Evolutionary conservation across 2,113 vertebrate species (phyloP).

Genomic region (Aptenodytes forsteri): DNA sequence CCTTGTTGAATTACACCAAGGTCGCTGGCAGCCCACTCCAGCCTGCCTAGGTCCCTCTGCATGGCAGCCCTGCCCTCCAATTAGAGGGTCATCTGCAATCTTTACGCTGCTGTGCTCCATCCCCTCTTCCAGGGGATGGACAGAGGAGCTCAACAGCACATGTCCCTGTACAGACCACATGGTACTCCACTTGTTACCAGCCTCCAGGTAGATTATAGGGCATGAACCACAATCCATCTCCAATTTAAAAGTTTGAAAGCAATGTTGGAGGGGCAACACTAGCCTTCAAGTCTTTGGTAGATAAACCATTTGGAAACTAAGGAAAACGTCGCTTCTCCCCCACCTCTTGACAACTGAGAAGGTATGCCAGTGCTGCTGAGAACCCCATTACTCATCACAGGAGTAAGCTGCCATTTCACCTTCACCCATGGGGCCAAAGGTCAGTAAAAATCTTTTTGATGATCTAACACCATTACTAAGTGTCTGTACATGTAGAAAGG

Average conservation of each 20-base stretch:
- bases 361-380: neutral
- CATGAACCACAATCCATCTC: neutral
- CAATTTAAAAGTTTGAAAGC: neutral
- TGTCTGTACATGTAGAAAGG: neutral
- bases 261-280: neutral
- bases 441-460: neutral
- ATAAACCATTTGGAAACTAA: neutral
- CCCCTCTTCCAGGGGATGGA: neutral
- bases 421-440: neutral
- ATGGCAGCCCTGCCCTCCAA: neutral
- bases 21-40: neutral
- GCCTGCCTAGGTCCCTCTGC: neutral
- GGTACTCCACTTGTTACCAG: neutral
- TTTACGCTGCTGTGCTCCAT: neutral
- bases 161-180: neutral
- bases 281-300: neutral
- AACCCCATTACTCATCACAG: neutral
- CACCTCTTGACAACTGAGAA: neutral
- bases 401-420: neutral
- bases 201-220: neutral
- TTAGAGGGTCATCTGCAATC: neutral
- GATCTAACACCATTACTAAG: neutral
- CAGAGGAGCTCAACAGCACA: neutral
- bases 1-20: neutral
- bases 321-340: neutral